Conservation (phyloP, 2,113 vertebrate genomes). For the Acanthisitta chloris region DNA sequence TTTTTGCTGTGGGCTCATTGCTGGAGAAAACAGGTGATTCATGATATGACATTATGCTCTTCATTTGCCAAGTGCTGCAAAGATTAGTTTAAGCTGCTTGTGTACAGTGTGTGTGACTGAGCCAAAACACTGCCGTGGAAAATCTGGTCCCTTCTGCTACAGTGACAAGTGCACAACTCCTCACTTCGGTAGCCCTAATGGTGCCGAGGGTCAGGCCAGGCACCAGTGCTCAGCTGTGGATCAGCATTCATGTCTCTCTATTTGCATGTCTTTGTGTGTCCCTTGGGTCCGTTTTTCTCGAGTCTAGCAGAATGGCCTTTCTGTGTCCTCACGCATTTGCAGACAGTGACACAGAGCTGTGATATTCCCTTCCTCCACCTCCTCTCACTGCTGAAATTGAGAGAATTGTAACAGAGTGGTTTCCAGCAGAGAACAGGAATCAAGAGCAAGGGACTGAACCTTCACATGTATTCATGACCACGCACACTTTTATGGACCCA, state of each 20-base stretch:
- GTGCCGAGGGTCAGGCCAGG: background rate
- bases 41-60: background rate
- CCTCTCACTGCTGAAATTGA: slow-evolving; percentile 39
- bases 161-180: background rate
- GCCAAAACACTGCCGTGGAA: background rate
- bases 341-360: slow-evolving; percentile 36
- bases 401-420: slow-evolving; percentile 49
- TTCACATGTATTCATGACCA: slow-evolving; percentile 56
- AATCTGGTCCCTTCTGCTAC: background rate
- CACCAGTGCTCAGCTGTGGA: background rate
- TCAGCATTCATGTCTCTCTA: background rate
- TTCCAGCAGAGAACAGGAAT: slow-evolving; percentile 65
- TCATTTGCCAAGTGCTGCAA: background rate
- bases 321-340: background rate
- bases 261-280: background rate
- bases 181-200: background rate
- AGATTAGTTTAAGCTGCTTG: slow-evolving; percentile 11
- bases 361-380: slow-evolving; percentile 50
- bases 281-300: background rate
- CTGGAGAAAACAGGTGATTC: background rate
- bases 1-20: background rate
- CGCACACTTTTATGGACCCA: slow-evolving; percentile 55
- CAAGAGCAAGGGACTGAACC: slow-evolving; percentile 42
- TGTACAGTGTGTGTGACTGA: background rate
- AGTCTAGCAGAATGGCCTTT: background rate